phyloP scores from a whole-genome alignment of 2,888 invertebrate species.

The Lordiphosa fenestrarum region DNA sequence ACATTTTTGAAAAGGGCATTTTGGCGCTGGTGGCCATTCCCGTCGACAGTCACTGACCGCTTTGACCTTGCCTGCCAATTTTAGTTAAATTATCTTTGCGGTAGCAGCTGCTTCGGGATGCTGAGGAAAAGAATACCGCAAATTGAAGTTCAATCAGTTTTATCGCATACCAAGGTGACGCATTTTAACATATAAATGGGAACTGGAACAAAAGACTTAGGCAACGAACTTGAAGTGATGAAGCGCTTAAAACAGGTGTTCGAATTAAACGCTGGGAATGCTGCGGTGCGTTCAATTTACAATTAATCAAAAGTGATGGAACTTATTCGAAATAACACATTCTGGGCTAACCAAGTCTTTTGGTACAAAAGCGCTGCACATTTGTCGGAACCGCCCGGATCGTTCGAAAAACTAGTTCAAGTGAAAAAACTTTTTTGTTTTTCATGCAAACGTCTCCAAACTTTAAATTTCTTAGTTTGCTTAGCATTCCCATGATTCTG shows the following conservation, averaged over 20 bases:
- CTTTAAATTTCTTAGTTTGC: no score
- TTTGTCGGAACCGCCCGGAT: no score
- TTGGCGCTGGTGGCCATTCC: conserved; percentile 23
- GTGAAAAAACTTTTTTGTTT: no score
- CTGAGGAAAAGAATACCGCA: conserved; percentile 4
- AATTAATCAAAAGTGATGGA: no score
- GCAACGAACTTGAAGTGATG: conserved; percentile 51
- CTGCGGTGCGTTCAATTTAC: no score
- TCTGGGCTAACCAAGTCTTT: no score
- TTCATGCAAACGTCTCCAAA: no score
- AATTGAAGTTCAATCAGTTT: conserved; percentile 45
- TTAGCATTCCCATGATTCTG: no score
- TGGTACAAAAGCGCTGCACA: no score
- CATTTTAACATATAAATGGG: conserved; percentile 45
- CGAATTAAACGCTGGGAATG: conserved; percentile 8
- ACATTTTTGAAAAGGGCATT: conserved; percentile 44
- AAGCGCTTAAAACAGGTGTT: conserved; percentile 1
- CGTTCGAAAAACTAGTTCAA: no score
- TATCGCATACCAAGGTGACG: conserved; percentile 44
- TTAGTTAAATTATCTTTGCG: conserved; percentile 51
- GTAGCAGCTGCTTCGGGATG: conserved; percentile 28
- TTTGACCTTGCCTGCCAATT: conserved; percentile 53
- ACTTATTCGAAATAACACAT: no score
- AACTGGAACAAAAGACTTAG: conserved; percentile 70
- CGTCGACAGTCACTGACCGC: conserved; percentile 58